These are phyloP conservation scores for Rousettus madagascariensis DNA, from an alignment of 2,797 vertebrate genomes.

Conservation along the genomic window DNA sequence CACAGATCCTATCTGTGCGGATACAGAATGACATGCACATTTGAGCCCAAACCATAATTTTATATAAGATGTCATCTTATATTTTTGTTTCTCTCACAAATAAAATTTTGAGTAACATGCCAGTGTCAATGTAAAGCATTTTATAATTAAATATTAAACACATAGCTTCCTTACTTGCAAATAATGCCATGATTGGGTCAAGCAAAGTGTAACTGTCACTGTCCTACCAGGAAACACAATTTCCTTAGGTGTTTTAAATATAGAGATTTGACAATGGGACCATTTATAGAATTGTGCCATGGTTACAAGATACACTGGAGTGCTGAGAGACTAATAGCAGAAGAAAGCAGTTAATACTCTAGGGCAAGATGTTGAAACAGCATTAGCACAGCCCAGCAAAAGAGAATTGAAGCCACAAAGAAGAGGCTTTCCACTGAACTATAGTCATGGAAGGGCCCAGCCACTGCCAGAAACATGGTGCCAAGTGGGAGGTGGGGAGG, in stretches of 20 bases:
- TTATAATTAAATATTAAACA: neutral
- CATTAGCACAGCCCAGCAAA: neutral
- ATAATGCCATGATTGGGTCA: neutral
- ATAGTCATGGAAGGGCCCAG: too few relatives aligned
- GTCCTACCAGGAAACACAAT: neutral
- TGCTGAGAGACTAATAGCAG: neutral
- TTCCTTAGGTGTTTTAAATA: neutral
- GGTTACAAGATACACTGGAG: neutral
- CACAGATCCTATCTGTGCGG: neutral
- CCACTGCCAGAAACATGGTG: neutral
- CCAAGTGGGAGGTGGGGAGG: too few relatives aligned
- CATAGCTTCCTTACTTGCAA: neutral
- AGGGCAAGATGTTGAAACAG: neutral
- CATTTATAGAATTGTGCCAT: neutral
- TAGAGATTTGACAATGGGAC: neutral
- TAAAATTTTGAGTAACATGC: neutral
- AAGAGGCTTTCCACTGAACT: neutral
- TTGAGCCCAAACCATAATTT: neutral
- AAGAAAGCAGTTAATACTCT: neutral
- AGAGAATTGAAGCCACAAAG: neutral
- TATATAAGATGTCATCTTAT: neutral
- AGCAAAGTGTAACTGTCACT: neutral
- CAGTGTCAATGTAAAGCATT: neutral
- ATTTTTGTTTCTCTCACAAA: neutral
- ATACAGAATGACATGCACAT: neutral